These are phyloP conservation scores for Cantharis rufa DNA, from an alignment of 2,888 invertebrate species.

Conservation along the genomic window DNA sequence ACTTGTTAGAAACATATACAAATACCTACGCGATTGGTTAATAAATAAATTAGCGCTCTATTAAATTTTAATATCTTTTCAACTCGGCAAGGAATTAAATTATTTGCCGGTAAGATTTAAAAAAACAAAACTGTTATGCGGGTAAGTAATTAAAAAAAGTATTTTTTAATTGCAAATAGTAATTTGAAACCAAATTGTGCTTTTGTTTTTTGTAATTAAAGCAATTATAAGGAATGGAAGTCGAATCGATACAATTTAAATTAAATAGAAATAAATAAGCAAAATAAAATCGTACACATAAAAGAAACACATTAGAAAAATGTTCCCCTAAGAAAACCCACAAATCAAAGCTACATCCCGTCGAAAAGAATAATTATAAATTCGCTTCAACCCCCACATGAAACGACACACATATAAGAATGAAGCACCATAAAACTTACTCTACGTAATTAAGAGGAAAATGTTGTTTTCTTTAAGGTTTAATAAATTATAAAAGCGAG, in stretches of 20 bases:
- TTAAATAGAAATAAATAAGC: slow-evolving; percentile 20
- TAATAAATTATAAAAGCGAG: slow-evolving; percentile 30
- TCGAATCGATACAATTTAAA: slow-evolving; percentile 41
- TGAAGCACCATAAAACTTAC: slow-evolving; percentile 9
- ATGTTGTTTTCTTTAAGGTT: slow-evolving; percentile 14
- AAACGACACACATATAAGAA: slow-evolving; percentile 34
- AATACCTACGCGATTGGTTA: not conserved
- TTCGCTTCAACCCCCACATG: slow-evolving; percentile 40
- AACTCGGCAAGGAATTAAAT: not conserved
- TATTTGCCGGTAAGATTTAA: not conserved
- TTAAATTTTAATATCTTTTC: not conserved
- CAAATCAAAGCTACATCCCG: slow-evolving; percentile 39
- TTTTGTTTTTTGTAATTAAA: slow-evolving; percentile 50
- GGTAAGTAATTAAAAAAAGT: not conserved
- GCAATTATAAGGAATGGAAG: slow-evolving; percentile 47
- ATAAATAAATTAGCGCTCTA: not conserved
- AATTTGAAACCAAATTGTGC: slow-evolving; percentile 21
- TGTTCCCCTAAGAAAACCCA: slow-evolving; percentile 31
- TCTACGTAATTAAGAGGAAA: slow-evolving; percentile 19
- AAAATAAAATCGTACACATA: slow-evolving; percentile 13
- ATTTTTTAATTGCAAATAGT: not conserved
- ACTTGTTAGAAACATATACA: not conserved
- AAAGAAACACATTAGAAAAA: slow-evolving; percentile 29
- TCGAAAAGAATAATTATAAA: slow-evolving; percentile 47
- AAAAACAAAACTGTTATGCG: not conserved